These are phyloP conservation scores for Caenorhabditis angaria DNA, from an alignment of 2,888 invertebrate species.

Conservation along the genomic window DNA sequence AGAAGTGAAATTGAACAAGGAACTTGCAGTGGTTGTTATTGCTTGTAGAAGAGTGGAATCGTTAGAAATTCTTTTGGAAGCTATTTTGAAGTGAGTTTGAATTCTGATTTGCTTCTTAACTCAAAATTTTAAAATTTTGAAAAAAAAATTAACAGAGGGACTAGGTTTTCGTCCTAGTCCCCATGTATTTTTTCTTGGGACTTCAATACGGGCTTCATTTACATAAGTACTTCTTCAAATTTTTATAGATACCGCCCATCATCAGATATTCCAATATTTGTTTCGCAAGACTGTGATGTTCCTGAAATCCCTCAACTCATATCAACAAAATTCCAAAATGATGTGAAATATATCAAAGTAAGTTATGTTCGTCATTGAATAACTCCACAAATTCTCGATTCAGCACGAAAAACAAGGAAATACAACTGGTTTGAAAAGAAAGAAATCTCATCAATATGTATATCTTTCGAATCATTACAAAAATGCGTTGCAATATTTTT, in stretches of 20 bases:
- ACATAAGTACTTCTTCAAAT: neutral
- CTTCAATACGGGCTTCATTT: too few species aligned
- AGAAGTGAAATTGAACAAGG: too few species aligned
- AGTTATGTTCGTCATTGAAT: neutral
- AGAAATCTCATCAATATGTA: constrained; percentile 49
- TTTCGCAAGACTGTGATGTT: neutral
- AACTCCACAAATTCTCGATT: neutral
- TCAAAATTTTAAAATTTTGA: too few species aligned
- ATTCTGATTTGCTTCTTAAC: too few species aligned
- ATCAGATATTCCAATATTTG: neutral
- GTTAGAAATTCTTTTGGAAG: too few species aligned
- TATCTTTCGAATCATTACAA: constrained; percentile 82
- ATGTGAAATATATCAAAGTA: neutral
- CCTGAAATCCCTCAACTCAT: neutral
- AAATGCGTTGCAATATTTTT: constrained; percentile 92
- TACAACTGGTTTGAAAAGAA: neutral
- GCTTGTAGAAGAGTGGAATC: too few species aligned
- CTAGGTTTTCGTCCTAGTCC: too few species aligned
- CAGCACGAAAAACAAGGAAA: neutral
- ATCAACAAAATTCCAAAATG: neutral
- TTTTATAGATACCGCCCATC: constrained; percentile 1
- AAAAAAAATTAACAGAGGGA: too few species aligned
- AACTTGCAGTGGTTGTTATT: too few species aligned
- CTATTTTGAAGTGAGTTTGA: too few species aligned
- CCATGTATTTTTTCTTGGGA: neutral